phyloP scores from a whole-genome alignment of 2,888 invertebrate species.

The Linnaemya tessellans region DNA sequence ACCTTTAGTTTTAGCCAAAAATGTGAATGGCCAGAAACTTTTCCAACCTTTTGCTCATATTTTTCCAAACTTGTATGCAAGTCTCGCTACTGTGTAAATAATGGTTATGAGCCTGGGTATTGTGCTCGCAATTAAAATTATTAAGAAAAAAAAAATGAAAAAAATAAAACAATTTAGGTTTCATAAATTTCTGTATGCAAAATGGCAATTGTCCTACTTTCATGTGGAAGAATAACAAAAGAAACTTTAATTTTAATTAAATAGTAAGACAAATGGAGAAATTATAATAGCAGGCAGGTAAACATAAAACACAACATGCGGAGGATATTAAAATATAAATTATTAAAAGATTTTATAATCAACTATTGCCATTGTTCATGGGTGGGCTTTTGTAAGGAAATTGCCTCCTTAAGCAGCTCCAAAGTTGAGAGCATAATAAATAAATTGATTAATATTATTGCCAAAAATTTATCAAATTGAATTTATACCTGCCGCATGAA shows the following conservation, averaged over 20 bases:
- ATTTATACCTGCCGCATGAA: not conserved
- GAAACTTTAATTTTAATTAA: conserved; percentile 55
- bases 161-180: conserved; percentile 33
- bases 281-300: not conserved
- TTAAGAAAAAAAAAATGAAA: not conserved
- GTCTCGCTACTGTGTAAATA: conserved; percentile 21
- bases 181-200: conserved; percentile 36
- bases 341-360: not conserved
- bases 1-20: too few species aligned
- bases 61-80: conserved; percentile 26
- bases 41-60: not conserved
- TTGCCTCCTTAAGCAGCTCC: not conserved
- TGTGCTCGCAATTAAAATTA: conserved; percentile 51
- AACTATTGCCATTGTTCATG: not conserved
- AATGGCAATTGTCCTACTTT: conserved; percentile 56
- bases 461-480: not conserved
- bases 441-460: not conserved
- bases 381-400: not conserved
- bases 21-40: conserved; percentile 23
- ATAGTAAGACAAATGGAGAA: conserved; percentile 29
- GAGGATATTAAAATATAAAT: not conserved
- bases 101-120: conserved; percentile 39
- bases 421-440: conserved; percentile 6
- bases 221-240: conserved; percentile 6
- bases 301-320: not conserved